Conservation (phyloP, 2,888 invertebrate species). For the Heliothis peltigera region DNA sequence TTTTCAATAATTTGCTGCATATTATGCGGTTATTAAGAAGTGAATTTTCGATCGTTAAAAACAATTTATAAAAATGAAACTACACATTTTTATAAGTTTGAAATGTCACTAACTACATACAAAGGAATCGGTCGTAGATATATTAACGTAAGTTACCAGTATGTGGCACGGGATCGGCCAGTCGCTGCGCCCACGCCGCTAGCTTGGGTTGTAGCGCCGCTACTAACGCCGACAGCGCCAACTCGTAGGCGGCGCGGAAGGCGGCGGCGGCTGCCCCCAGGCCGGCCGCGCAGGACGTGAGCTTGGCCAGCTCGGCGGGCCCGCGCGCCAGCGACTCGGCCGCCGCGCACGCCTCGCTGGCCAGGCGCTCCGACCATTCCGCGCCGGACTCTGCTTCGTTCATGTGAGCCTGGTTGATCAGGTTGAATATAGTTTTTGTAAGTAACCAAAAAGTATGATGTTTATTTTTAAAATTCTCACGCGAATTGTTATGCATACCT, state of each 20-base stretch:
- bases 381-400: constrained; percentile 98
- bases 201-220: constrained; percentile 73
- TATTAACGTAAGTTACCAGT: constrained; percentile 61
- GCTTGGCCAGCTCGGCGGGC: constrained; percentile 76
- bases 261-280: constrained; percentile 77
- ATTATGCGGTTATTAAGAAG: no score
- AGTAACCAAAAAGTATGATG: no score
- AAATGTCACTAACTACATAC: no score
- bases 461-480: no score
- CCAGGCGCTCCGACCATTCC: constrained; percentile 96
- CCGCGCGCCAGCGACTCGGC: constrained; percentile 91
- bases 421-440: no score
- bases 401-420: constrained; percentile 93
- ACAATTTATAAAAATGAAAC: no score
- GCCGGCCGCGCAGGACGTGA: constrained; percentile 79
- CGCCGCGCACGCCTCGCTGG: constrained; percentile 93
- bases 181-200: constrained; percentile 73
- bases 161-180: constrained; percentile 69
- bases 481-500: no score
- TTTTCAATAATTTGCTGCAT: no score
- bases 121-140: no score
- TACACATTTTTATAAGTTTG: no score
- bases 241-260: constrained; percentile 75
- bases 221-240: constrained; percentile 69
- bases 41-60: no score